Conservation (phyloP, 1,140 invertebrate genomes). For the Batillaria attramentaria region DNA sequence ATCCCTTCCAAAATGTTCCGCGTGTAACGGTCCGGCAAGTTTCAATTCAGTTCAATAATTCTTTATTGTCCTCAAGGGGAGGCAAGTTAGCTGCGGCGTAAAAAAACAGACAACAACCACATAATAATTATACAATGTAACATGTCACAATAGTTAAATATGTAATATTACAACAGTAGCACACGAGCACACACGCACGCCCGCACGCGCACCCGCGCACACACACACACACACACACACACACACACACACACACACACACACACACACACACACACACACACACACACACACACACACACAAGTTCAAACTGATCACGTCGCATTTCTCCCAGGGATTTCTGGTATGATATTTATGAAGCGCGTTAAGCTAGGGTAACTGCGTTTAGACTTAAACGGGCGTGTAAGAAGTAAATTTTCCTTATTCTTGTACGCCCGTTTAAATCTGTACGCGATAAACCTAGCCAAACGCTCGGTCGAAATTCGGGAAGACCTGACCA, state of each 20-base stretch:
- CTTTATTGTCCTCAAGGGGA: too few species aligned
- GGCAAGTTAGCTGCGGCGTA: too few species aligned
- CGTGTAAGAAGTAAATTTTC: background rate
- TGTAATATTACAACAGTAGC: too few species aligned
- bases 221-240: conserved; percentile 2
- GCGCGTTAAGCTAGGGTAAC: too few species aligned
- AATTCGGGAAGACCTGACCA: background rate
- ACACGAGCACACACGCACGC: background rate
- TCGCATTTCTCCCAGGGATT: background rate
- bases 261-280: background rate
- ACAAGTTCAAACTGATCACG: background rate
- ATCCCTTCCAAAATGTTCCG: too few species aligned
- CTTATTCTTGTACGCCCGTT: background rate
- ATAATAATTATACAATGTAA: too few species aligned
- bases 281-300: background rate
- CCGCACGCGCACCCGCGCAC: background rate
- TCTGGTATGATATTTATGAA: too few species aligned
- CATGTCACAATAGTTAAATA: too few species aligned
- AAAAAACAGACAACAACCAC: too few species aligned
- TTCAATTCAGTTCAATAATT: too few species aligned
- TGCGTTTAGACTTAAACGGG: background rate
- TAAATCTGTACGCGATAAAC: background rate
- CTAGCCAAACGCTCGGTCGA: background rate
- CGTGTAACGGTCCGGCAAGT: too few species aligned
- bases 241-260: conserved; percentile 14